These are phyloP conservation scores for Torymus aiolomorphi DNA, from an alignment of 2,888 invertebrate species.

Conservation along the genomic window DNA sequence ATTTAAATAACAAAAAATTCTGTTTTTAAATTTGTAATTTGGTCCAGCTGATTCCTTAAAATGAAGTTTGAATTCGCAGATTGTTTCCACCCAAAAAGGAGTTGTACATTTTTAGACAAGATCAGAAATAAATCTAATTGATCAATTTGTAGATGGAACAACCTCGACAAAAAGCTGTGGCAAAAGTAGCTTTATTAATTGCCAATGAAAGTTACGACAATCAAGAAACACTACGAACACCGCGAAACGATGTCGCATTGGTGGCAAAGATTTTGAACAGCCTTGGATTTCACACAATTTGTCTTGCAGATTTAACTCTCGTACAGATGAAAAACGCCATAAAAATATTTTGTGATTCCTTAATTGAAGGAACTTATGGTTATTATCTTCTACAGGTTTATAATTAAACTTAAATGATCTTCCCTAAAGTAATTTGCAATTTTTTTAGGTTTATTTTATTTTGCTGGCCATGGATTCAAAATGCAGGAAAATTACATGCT, in stretches of 20 bases:
- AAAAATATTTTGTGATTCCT: constrained; percentile 65
- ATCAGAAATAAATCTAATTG: constrained; percentile 12
- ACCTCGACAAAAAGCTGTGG: constrained; percentile 66
- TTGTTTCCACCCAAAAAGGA: too few relatives aligned
- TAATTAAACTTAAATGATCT: background rate
- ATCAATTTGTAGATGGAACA: constrained; percentile 61
- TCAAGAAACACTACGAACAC: constrained; percentile 64
- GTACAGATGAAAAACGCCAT: constrained; percentile 71
- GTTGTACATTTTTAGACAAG: too few relatives aligned
- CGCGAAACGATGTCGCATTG: constrained; percentile 68
- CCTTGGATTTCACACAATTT: constrained; percentile 70
- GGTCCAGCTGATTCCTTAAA: too few relatives aligned
- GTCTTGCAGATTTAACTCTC: constrained; percentile 68
- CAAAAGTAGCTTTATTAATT: constrained; percentile 71
- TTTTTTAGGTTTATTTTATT: constrained; percentile 70
- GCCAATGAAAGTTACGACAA: constrained; percentile 69
- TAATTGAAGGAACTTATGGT: constrained; percentile 71
- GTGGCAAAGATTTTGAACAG: constrained; percentile 65
- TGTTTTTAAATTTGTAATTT: too few relatives aligned
- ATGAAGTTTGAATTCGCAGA: too few relatives aligned
- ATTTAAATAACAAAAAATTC: too few relatives aligned
- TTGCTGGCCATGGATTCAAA: constrained; percentile 73
- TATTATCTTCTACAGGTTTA: constrained; percentile 38
- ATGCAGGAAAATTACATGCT: constrained; percentile 73
- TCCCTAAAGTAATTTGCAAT: constrained; percentile 8